These are phyloP conservation scores for Poicephalus meyeri DNA, from an alignment of 2,113 vertebrate species.

Conservation along the genomic window DNA sequence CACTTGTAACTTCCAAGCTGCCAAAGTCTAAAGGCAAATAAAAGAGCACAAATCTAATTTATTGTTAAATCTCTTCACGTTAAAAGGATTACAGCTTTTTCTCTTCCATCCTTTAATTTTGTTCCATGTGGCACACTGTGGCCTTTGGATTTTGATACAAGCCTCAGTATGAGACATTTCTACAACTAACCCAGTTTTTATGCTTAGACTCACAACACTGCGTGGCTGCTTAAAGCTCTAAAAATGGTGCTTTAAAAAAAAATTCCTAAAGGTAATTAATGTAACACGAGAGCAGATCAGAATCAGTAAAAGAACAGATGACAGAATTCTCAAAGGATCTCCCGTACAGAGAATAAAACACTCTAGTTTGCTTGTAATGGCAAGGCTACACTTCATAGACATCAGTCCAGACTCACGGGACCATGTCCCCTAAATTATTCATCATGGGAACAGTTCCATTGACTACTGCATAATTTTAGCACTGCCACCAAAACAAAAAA, in stretches of 20 bases:
- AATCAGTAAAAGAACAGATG: background rate
- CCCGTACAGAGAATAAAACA: background rate
- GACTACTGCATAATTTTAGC: background rate
- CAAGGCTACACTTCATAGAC: background rate
- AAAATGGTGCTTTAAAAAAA: background rate
- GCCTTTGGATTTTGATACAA: background rate
- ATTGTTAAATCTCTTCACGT: background rate
- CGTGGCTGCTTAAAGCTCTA: background rate
- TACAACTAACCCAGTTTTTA: background rate
- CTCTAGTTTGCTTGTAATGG: background rate
- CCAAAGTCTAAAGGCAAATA: background rate
- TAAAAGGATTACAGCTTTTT: background rate
- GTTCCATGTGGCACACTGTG: background rate
- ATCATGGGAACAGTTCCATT: background rate
- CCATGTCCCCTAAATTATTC: background rate
- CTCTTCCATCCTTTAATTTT: background rate
- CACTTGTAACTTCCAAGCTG: background rate
- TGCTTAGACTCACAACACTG: background rate
- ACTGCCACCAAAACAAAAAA: background rate
- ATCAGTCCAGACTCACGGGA: background rate
- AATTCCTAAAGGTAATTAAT: background rate
- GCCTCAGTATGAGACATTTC: background rate
- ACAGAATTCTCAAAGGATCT: background rate
- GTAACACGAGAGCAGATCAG: background rate
- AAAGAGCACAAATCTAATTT: background rate